These are phyloP conservation scores for Drosophila ohnishii DNA, from an alignment of 1,140 invertebrate species.

Conservation along the genomic window DNA sequence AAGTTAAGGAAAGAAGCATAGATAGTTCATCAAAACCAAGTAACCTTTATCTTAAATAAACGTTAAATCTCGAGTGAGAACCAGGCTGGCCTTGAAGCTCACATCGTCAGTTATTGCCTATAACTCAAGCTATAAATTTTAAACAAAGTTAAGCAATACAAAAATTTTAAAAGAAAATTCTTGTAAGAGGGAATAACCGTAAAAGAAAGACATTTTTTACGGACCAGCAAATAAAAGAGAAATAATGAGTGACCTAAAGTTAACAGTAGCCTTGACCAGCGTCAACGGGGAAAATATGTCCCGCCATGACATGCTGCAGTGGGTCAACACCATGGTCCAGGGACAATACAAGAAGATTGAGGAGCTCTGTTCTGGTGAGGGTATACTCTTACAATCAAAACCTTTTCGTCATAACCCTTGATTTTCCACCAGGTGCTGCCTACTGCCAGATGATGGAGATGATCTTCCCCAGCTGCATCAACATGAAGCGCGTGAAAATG, in stretches of 20 bases:
- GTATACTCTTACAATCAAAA: accelerated
- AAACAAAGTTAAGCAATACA: neutral
- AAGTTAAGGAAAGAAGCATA: neutral
- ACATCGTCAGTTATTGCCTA: neutral
- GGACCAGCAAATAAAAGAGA: neutral
- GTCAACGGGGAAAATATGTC: conserved; percentile 98
- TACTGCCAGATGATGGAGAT: conserved; percentile 99
- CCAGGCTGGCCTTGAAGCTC: conserved; percentile 26
- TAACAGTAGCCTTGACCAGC: conserved; percentile 96
- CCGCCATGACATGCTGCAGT: conserved; percentile 98
- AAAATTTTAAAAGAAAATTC: neutral
- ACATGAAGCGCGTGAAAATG: conserved; percentile 98
- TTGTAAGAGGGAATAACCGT: conserved; percentile 19
- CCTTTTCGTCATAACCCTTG: neutral
- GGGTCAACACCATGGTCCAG: conserved; percentile 98
- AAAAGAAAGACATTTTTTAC: conserved; percentile 29
- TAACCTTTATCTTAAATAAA: neutral
- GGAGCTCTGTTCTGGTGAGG: conserved; percentile 95
- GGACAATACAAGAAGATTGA: conserved; percentile 98
- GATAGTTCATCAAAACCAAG: neutral
- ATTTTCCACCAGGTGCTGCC: conserved; percentile 86
- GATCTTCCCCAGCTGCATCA: conserved; percentile 96
- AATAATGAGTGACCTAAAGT: conserved; percentile 90
- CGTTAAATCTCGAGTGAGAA: neutral
- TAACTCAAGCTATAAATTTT: neutral